Evolutionary conservation across 2,113 vertebrate genomes (phyloP), one percentile per base, ranked within the genome.

Genomic region (Vireo altiloquus): DNA sequence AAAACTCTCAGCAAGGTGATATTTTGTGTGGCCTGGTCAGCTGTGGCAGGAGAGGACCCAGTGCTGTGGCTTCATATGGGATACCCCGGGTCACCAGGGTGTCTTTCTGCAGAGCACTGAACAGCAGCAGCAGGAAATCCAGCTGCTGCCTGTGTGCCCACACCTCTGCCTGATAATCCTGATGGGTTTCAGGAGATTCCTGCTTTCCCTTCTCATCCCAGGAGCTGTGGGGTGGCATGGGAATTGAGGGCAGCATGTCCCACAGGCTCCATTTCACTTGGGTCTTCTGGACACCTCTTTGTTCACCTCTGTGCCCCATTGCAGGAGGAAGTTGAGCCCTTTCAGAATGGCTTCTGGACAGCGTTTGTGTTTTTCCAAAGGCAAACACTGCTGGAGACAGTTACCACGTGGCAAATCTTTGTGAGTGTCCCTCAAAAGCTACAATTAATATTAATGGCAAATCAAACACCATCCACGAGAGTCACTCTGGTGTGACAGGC

Each of bases 381-480:
- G 71, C 69, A 80, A 82, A 83, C 74, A 11, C 46, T 77, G 60
- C 74, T 59, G 70, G 63, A 81, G 77, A 63, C 50, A 68, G 53
- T 33, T 31, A 93, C 53, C 22, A 8, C 3, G 5, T 42, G 54
- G 69, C 86, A 71, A 66, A 70, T 79, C 91, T 93, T 94, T 95
- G 81, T 79, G 54, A 76, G 37, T 68, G 78, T 72, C 90, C 94
- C 96, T 96, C 95, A 95, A 92, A 96, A 95, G 88, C 42, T 69
- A 82, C 89, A 97, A 98, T 98, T 97, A 98, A 98, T 98, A 98
- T 98, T 98, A 98, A 98, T 98, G 94, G 80, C 93, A 96, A 98
- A 98, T 98, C 95, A 98, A 97, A 68, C 28, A 22, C 81, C 64
- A 7, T 97, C 97, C 97, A 77, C 92, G 92, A 93, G 97, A 98